Conservation (phyloP, 2,113 vertebrate species). For the Nibea albiflora region DNA sequence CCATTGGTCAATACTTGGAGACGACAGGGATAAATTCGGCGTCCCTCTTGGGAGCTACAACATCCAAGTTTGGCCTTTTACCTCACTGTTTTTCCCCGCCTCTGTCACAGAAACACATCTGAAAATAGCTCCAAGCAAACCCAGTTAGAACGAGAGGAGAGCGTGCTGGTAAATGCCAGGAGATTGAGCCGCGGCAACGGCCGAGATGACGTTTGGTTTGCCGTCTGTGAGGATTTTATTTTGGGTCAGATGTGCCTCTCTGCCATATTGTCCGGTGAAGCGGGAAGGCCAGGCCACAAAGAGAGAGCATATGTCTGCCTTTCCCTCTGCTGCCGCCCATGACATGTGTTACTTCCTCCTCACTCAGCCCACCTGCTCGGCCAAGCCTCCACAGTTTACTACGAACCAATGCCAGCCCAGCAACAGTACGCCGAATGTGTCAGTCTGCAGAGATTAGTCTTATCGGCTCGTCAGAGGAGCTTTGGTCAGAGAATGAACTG, state of each 20-base stretch:
- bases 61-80: constrained; percentile 62
- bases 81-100: constrained; percentile 18
- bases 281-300: constrained; percentile 68
- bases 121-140: constrained; percentile 59
- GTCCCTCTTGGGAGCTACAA: constrained; percentile 61
- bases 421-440: neutral
- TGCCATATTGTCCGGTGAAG: constrained; percentile 68
- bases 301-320: constrained; percentile 76
- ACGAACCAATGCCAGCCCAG: neutral
- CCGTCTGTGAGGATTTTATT: constrained; percentile 41
- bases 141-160: neutral
- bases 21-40: constrained; percentile 59
- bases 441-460: constrained; percentile 12
- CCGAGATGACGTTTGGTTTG: constrained; percentile 16
- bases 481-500: neutral
- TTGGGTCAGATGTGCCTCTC: constrained; percentile 62
- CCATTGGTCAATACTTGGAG: constrained; percentile 50
- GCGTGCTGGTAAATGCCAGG: constrained; percentile 21
- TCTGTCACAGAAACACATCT: constrained; percentile 49
- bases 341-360: constrained; percentile 77
- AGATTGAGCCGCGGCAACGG: constrained; percentile 4
- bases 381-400: constrained; percentile 17
- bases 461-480: neutral
- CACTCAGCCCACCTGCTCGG: constrained; percentile 69
- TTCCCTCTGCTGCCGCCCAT: constrained; percentile 55